Percentiles rank a stretch among this genome's conserved stretches.
phyloP scores from a whole-genome alignment of 2,888 invertebrate species.

The Gandaritis pyraliata region DNA sequence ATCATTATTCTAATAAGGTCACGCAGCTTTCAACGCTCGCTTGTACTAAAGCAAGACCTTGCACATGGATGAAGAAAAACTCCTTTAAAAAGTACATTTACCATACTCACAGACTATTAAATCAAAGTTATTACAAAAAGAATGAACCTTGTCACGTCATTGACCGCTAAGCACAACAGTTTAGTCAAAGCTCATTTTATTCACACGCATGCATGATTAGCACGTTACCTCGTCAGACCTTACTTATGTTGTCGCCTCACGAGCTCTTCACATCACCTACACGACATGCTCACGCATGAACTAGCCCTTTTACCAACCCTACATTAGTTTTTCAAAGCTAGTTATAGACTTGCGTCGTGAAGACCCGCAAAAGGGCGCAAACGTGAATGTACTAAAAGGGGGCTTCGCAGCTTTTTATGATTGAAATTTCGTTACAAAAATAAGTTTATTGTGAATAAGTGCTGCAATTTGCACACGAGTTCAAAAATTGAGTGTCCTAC shows the following conservation, averaged over 20 bases:
- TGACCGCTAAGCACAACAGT: conserved; percentile 3
- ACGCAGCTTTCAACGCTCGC: too few relatives aligned
- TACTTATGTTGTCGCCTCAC: conserved; percentile 43
- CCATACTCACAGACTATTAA: too few relatives aligned
- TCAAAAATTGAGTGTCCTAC: too few relatives aligned
- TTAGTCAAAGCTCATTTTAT: conserved; percentile 1
- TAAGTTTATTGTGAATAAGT: too few relatives aligned
- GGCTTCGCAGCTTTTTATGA: too few relatives aligned
- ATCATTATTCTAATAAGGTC: too few relatives aligned
- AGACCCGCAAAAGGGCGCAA: not conserved
- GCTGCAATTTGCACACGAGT: too few relatives aligned
- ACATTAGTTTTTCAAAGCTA: conserved; percentile 5
- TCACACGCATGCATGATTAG: conserved; percentile 46
- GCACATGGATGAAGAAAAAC: too few relatives aligned
- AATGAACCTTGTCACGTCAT: not conserved
- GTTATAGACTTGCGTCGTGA: not conserved
- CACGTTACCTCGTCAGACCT: conserved; percentile 45
- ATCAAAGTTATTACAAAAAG: not conserved
- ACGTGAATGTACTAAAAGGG: not conserved
- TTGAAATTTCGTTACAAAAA: too few relatives aligned
- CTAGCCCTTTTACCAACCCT: conserved; percentile 35
- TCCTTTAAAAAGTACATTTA: too few relatives aligned
- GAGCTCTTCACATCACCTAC: conserved; percentile 41
- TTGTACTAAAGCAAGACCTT: too few relatives aligned
- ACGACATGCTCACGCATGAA: conserved; percentile 41